Percentiles rank a stretch among this genome's conserved stretches.
Conservation (phyloP, 2,888 invertebrate genomes). For the Chrysina gloriosa region DNA sequence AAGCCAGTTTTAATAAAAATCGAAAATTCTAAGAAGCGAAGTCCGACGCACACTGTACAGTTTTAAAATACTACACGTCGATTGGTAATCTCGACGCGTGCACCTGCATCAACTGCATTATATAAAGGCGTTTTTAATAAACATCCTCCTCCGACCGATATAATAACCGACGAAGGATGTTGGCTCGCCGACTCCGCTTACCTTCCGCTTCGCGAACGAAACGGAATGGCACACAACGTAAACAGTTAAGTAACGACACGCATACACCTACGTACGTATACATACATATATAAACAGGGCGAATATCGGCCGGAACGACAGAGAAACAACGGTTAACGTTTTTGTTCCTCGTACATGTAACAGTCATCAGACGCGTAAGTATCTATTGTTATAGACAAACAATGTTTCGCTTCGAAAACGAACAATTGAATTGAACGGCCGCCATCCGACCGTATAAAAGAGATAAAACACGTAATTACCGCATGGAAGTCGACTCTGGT, state of each 20-base stretch:
- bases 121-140: too few species aligned
- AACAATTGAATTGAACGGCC: slow-evolving; percentile 10
- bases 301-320: background rate
- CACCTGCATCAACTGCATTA: too few species aligned
- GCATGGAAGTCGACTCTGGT: background rate
- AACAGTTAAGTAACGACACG: background rate
- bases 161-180: too few species aligned
- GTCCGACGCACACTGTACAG: too few species aligned
- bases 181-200: too few species aligned
- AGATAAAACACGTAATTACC: slow-evolving; percentile 13
- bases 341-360: background rate
- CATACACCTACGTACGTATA: background rate
- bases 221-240: background rate
- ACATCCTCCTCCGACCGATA: too few species aligned
- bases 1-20: too few species aligned
- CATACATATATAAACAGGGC: background rate
- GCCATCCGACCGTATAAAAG: slow-evolving; percentile 2
- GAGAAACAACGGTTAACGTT: background rate
- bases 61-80: too few species aligned
- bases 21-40: too few species aligned
- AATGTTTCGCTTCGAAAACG: background rate
- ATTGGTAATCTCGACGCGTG: too few species aligned
- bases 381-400: slow-evolving; percentile 10
- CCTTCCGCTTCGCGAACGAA: background rate
- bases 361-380: slow-evolving; percentile 6